Evolutionary conservation across 30 jellyfish, hydroid and myxozoan genomes (phyloP), one percentile per base, ranked within the genome.

Genomic region (Morbakka virulenta): DNA sequence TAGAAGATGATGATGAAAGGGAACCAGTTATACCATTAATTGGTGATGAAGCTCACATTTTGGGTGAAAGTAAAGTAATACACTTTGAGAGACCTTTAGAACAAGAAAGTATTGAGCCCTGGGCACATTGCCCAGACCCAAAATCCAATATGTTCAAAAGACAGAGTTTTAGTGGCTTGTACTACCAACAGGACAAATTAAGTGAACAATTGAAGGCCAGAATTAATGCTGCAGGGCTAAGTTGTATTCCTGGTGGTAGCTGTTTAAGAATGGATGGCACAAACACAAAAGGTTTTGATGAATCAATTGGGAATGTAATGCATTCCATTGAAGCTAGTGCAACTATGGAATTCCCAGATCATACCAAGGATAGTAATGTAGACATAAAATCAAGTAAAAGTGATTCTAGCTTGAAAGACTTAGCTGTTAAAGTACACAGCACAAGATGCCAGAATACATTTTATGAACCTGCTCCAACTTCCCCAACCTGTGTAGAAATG

Each of bases 401-500:
- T 28, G 57, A 26, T 2, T 1, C 65, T 4, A 11, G 33, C 6
- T 41, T 0, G 2, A 48, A 68, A 48, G 90, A 77, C 17, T 74
- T 74, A 41, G 32, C 24, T n/a, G 74, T 83, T 11, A 72, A 79
- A 67, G 47, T 77, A 23, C 98, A 91, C 52, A 48, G 73, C 22
- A 74, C 77, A 23, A 94, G 95, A 1, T 88, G 77, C 4, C 79
- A 88, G 27, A 93, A 93, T 51, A 82, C 75, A 0, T 84, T 91
- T 64, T 91, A 91, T 75, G 96, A 84, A 36, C 52, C 26, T 2
- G 98, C 98, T 4, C 96, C 98, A 2, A 70, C 78, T n/a, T 91
- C 96, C 62, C 98, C 98, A 0, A 91, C 98, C 0, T 91, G 98
- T 83, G 80, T 91, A 28, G 98, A 91, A 62, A 91, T 91, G 98